Percentiles rank a stretch among this genome's conserved stretches.
Conservation (phyloP, 1,140 invertebrate genomes). For the Onthophagus taurus region DNA sequence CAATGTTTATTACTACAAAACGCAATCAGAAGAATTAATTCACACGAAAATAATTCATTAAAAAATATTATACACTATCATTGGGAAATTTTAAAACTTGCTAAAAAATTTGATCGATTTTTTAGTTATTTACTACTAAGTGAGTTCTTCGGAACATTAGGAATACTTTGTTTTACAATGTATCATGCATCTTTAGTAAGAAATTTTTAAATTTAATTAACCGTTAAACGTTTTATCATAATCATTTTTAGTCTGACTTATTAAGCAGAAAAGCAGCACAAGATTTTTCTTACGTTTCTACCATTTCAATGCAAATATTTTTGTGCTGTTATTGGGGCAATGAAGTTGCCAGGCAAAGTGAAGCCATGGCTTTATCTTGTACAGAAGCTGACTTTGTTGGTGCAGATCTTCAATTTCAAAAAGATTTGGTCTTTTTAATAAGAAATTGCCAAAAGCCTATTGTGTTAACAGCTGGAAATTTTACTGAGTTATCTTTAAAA, state of each 20-base stretch:
- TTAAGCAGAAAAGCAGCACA: neutral
- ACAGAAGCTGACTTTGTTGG: constrained; percentile 3
- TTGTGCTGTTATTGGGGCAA: constrained; percentile 8
- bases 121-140: neutral
- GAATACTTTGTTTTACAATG: neutral
- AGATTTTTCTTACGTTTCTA: neutral
- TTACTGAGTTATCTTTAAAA: constrained; percentile 3
- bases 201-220: neutral
- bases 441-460: constrained; percentile 6
- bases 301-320: neutral
- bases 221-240: too few relatives aligned
- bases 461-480: constrained; percentile 6
- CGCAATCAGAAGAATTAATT: neutral
- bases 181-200: neutral
- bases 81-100: neutral
- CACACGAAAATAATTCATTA: neutral
- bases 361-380: neutral
- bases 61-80: neutral
- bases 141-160: neutral
- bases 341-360: constrained; percentile 1
- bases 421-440: constrained; percentile 2
- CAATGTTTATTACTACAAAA: neutral
- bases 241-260: neutral
- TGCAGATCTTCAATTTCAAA: constrained; percentile 3
- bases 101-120: neutral